Evolutionary conservation across 2,113 vertebrate genomes (phyloP), one percentile per base, ranked within the genome.

Genomic region (Poicephalus gulielmi): DNA sequence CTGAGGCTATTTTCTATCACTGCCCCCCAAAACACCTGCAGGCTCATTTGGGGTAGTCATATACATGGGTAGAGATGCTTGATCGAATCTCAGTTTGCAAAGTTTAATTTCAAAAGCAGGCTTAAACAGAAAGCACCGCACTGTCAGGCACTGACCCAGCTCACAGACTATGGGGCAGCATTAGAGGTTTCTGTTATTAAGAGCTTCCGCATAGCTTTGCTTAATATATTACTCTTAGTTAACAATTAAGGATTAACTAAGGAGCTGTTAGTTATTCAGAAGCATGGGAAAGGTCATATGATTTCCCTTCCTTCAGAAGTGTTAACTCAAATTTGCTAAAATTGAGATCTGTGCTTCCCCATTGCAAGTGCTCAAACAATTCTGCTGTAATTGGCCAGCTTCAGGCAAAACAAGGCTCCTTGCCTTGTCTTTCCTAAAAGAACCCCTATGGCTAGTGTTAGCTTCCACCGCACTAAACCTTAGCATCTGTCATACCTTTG

Each of bases 371-470:
- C 13, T 37, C 1, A 2, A 75, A 22, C 28, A 55, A 27, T 20
- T 24, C 60, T 73, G 33, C 67, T 52, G 67, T 10, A 13, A 76
- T 24, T 2, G 69, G 11, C 17, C 59, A 80, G 3, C 16, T 5
- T 27, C 24, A 47, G 69, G 24, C 20, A 52, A 24, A 83, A 4
- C 41, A 10, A 1, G 5, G 17, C 17, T 79, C 53, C 74, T 82
- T 69, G 39, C 8, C 60, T 47, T 50, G 14, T 35, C 12, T 44
- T 66, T 31, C 19, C 9, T 9, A 0, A 6, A 18, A 57, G 3
- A 13, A 43, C 23, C 35, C 33, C 37, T 27, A 12, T 4, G 13
- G 8, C 10, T 25, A 37, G 5, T 2, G 0, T 13, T 3, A 31
- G 33, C 24, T 80, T 27, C 19, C 1, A 4, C 71, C 3, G 1